A percentile compares a stretch with the other conserved stretches of the same genome.
Conservation (phyloP, 2,888 invertebrate species). For the Volucella inflata region DNA sequence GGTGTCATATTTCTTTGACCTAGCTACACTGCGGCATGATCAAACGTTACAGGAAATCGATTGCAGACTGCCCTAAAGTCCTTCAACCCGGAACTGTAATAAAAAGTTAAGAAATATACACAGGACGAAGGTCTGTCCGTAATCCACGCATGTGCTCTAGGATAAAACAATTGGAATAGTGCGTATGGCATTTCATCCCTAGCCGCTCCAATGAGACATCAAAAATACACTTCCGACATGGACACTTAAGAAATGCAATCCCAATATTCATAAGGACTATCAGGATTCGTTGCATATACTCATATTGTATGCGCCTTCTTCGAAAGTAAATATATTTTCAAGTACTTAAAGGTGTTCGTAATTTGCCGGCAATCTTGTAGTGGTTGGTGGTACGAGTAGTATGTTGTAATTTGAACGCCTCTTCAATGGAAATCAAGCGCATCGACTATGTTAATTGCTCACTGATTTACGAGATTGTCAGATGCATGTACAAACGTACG, state of each 20-base stretch:
- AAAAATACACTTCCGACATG: conserved; percentile 73
- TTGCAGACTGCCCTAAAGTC: conserved; percentile 35
- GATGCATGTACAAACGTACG: neutral
- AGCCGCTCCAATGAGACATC: conserved; percentile 52
- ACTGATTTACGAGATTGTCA: conserved; percentile 65
- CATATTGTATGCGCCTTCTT: neutral
- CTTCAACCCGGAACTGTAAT: conserved; percentile 69
- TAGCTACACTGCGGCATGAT: conserved; percentile 30
- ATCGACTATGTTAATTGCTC: conserved; percentile 73
- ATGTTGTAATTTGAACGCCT: conserved; percentile 29
- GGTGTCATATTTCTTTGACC: conserved; percentile 56
- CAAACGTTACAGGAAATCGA: conserved; percentile 39
- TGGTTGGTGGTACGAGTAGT: neutral
- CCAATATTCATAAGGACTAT: conserved; percentile 32
- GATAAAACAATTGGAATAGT: conserved; percentile 20
- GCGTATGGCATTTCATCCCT: conserved; percentile 53
- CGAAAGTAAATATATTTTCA: conserved; percentile 47
- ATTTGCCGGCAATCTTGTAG: conserved; percentile 60
- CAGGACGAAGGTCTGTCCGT: neutral
- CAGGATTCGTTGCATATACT: conserved; percentile 38
- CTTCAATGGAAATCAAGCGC: conserved; percentile 69
- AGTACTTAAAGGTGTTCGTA: conserved; percentile 73
- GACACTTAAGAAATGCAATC: conserved; percentile 69
- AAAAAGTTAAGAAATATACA: conserved; percentile 17
- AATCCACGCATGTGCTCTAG: conserved; percentile 35